Conservation (phyloP, 2,113 vertebrate species). For the Callithrix jacchus region DNA sequence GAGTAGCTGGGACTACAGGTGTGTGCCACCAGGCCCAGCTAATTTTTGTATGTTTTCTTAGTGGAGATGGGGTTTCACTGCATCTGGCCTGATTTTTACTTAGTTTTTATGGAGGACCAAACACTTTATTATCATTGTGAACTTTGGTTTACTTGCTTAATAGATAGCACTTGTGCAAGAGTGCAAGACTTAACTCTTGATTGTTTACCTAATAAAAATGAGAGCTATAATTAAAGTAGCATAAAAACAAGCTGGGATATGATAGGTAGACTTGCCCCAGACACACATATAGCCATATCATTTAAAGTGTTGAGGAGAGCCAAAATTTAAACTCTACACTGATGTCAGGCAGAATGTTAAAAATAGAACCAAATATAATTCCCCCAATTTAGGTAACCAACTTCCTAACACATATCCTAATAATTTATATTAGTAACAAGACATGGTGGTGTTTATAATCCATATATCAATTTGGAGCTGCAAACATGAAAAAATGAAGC, state of each 20-base stretch:
- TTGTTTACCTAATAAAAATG: not conserved
- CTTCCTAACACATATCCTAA: not conserved
- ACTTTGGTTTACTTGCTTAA: not conserved
- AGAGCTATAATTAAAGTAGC: not conserved
- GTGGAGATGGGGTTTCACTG: no score
- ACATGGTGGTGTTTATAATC: not conserved
- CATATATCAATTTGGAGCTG: not conserved
- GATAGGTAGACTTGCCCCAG: not conserved
- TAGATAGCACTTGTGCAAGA: not conserved
- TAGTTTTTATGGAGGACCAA: not conserved
- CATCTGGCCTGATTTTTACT: no score
- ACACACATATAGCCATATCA: not conserved
- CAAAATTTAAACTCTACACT: not conserved
- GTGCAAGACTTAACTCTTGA: not conserved
- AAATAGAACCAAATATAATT: not conserved
- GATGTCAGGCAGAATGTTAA: not conserved
- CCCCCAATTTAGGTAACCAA: not conserved
- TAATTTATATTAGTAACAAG: slow-evolving; percentile 2
- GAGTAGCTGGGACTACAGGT: no score
- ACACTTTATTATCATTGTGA: not conserved
- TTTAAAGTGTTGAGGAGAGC: not conserved
- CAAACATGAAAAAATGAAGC: not conserved
- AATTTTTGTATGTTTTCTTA: no score
- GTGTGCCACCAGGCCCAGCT: no score
- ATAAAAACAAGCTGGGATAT: not conserved